Evolutionary conservation across 1,140 invertebrate species (phyloP).

Genomic region (Polyergus mexicanus): DNA sequence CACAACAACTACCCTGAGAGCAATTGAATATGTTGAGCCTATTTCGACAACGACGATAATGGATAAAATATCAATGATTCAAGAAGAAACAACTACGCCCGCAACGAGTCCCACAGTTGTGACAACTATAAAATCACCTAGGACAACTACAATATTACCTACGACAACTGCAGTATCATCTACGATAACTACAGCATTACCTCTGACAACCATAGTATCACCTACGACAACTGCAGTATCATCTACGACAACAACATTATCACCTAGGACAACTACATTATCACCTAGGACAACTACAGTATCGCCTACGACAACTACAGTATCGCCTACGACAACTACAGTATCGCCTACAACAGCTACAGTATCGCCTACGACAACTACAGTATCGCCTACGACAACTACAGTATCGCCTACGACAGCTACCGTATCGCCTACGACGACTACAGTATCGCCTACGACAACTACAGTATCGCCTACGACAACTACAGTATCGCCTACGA

Average conservation of each 20-base stretch:
- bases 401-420: neutral
- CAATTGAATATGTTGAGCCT: neutral
- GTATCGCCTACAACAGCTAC: neutral
- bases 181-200: neutral
- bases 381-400: neutral
- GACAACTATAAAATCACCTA: neutral
- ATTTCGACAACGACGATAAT: neutral
- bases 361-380: neutral
- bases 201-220: neutral
- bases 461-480: neutral
- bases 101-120: neutral
- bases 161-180: neutral
- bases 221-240: neutral
- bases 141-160: neutral
- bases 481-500: neutral
- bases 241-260: neutral
- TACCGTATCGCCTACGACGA: constrained; percentile 3
- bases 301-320: neutral
- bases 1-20: too few relatives aligned
- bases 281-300: neutral
- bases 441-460: neutral
- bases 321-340: neutral
- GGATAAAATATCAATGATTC: neutral
- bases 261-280: neutral
- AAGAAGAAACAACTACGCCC: neutral